A percentile compares a stretch with the other conserved stretches of the same genome.
Evolutionary conservation across 53 echinoderm and acorn worm species (phyloP).

Genomic region (Arbacia lixula): DNA sequence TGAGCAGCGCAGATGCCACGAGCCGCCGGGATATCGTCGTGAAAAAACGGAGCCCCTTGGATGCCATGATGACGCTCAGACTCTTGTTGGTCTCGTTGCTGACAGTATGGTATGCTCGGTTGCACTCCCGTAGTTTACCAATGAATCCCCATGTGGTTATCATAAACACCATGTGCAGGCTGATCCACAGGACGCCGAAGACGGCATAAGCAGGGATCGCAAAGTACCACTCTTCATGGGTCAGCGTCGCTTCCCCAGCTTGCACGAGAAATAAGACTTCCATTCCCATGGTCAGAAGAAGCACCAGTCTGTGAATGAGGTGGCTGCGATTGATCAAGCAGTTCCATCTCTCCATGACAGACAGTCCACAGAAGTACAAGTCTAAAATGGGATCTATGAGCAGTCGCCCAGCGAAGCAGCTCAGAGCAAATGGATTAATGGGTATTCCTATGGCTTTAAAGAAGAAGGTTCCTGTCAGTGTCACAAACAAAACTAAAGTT

Average conservation of each 20-base stretch:
- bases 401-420: slow-evolving; percentile 83
- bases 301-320: slow-evolving; percentile 61
- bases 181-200: slow-evolving; percentile 90
- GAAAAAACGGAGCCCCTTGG: slow-evolving; percentile 87
- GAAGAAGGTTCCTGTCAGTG: slow-evolving; percentile 73
- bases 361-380: slow-evolving; percentile 77
- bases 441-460: slow-evolving; percentile 68
- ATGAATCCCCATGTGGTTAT: slow-evolving; percentile 86
- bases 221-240: slow-evolving; percentile 97
- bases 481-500: slow-evolving; percentile 60
- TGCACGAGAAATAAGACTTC: slow-evolving; percentile 77
- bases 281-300: slow-evolving; percentile 67
- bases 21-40: slow-evolving; percentile 81
- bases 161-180: slow-evolving; percentile 79
- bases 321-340: slow-evolving; percentile 69
- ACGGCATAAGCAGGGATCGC: slow-evolving; percentile 86
- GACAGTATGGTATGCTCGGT: slow-evolving; percentile 65
- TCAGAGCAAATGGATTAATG: slow-evolving; percentile 78
- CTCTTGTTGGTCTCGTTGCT: slow-evolving; percentile 70
- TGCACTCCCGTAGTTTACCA: slow-evolving; percentile 86
- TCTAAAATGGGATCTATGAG: slow-evolving; percentile 77
- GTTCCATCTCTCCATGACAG: slow-evolving; percentile 90
- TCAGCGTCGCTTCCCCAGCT: slow-evolving; percentile 76
- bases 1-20: slow-evolving; percentile 69
- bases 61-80: slow-evolving; percentile 89